phyloP scores from a whole-genome alignment of 2,113 vertebrate genomes.

The Athene noctua region DNA sequence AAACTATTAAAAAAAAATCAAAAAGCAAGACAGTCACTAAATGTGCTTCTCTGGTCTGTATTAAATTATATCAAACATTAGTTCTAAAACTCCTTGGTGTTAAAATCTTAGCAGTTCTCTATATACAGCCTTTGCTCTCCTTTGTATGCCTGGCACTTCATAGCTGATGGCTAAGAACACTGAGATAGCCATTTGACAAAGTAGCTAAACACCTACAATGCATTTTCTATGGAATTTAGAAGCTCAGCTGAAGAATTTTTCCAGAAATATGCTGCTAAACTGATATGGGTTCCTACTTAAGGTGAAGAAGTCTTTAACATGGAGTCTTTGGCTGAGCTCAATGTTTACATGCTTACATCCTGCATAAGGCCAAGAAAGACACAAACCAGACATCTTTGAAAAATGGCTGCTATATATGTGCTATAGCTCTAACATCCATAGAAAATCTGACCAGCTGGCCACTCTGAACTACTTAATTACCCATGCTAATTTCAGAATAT shows the following conservation, averaged over 20 bases:
- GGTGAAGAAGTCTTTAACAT: not conserved
- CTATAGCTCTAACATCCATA: not conserved
- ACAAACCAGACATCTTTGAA: not conserved
- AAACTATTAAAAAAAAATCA: not conserved
- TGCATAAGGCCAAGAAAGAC: not conserved
- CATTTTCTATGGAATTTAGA: not conserved
- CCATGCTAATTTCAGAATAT: not conserved
- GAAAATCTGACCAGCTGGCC: not conserved
- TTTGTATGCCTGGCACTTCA: not conserved
- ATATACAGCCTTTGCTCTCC: not conserved
- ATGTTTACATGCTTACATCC: fast-evolving
- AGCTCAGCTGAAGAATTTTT: not conserved
- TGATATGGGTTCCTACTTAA: not conserved
- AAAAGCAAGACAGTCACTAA: not conserved
- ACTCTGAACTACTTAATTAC: not conserved
- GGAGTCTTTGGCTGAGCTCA: not conserved
- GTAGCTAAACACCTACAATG: not conserved
- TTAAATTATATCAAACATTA: not conserved
- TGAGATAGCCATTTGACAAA: not conserved
- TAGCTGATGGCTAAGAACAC: not conserved
- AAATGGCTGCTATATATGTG: not conserved
- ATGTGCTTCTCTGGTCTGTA: not conserved
- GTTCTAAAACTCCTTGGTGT: not conserved
- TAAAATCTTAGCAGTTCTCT: not conserved
- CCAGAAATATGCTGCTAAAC: not conserved